Conservation (phyloP, 37 sponge, comb jelly and placozoan species). For the Corticium candelabrum region DNA sequence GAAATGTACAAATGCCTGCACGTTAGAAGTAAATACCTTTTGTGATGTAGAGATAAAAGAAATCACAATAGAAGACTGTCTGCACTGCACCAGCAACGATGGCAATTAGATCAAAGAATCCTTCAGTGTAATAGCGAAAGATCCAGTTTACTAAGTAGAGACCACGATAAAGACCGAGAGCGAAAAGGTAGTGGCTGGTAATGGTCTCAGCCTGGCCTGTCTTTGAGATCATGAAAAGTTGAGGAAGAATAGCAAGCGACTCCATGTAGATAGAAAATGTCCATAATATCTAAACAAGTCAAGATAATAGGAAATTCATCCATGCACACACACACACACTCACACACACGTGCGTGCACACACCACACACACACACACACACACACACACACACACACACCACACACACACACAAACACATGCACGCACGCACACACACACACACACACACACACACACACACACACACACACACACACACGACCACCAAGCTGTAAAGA, state of each 20-base stretch:
- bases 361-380: background rate
- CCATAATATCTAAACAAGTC: conserved; percentile 80
- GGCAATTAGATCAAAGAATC: conserved; percentile 92
- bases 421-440: background rate
- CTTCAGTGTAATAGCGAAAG: conserved; percentile 86
- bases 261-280: conserved; percentile 99
- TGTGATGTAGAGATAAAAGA: conserved; percentile 99
- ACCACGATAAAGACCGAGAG: conserved; percentile 83
- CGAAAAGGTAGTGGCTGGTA: conserved; percentile 98
- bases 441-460: background rate
- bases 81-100: conserved; percentile 93
- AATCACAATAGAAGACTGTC: conserved; percentile 96
- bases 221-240: conserved; percentile 98
- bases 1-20: background rate
- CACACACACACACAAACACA: background rate
- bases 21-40: conserved; percentile 62
- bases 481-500: no score
- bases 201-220: conserved; percentile 99
- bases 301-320: background rate
- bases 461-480: conserved; percentile 10
- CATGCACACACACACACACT: background rate
- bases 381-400: conserved; percentile 9
- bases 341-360: no score
- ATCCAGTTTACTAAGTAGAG: conserved; percentile 97
- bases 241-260: conserved; percentile 93